A percentile compares a stretch with the other conserved stretches of the same genome.
Conservation (phyloP, 1,140 invertebrate genomes). For the Liolophura sinensis region DNA sequence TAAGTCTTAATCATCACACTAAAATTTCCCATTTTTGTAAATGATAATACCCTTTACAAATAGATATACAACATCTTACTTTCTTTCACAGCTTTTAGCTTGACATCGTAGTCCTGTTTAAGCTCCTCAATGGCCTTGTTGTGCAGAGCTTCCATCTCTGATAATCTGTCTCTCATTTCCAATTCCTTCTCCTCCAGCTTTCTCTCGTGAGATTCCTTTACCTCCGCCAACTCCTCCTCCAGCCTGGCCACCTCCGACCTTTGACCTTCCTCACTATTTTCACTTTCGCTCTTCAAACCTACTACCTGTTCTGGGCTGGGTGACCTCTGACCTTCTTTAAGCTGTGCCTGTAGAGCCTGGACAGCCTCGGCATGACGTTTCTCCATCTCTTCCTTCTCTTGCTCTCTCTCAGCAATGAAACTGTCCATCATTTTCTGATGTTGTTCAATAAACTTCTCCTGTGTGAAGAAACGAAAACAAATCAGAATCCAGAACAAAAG, state of each 20-base stretch:
- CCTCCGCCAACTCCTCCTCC: slow-evolving; percentile 11
- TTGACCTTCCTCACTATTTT: no score
- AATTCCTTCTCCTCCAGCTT: slow-evolving; percentile 15
- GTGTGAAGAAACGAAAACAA: no score
- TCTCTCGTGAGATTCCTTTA: slow-evolving; percentile 9
- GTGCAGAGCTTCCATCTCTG: no score
- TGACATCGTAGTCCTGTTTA: background rate
- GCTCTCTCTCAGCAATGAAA: slow-evolving; percentile 28
- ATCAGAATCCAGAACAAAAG: no score
- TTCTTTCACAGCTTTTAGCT: background rate
- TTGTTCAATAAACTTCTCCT: slow-evolving; percentile 30
- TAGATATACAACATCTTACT: no score
- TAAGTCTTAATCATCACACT: no score
- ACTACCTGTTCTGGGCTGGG: background rate
- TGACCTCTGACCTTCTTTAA: slow-evolving; percentile 7
- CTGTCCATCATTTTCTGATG: slow-evolving; percentile 36
- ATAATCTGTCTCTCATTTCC: slow-evolving; percentile 8
- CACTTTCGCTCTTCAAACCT: background rate
- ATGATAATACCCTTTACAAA: no score
- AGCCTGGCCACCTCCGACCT: slow-evolving; percentile 11
- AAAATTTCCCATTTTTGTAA: no score
- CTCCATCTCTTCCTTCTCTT: slow-evolving; percentile 34
- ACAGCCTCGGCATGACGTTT: slow-evolving; percentile 23
- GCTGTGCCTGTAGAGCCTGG: background rate
- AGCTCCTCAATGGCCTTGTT: background rate